These are phyloP conservation scores for Listrodromus nycthemerus DNA, from an alignment of 2,888 invertebrate genomes.

Conservation along the genomic window DNA sequence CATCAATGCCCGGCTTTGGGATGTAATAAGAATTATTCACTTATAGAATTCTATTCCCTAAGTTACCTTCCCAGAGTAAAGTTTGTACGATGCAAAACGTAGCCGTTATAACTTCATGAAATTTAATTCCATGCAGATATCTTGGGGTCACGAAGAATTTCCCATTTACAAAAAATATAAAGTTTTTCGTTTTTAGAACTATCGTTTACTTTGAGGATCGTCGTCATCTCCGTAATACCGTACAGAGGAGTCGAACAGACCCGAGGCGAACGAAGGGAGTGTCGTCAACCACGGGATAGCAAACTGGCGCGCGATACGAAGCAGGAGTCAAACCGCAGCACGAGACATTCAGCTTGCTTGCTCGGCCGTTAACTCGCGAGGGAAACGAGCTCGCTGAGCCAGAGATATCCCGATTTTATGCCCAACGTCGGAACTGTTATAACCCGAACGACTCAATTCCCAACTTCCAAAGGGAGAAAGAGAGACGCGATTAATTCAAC, in stretches of 20 bases:
- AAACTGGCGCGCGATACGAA: constrained; percentile 22
- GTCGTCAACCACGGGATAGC: not conserved
- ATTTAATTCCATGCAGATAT: too few relatives aligned
- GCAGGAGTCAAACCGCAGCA: constrained; percentile 58
- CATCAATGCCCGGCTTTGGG: too few relatives aligned
- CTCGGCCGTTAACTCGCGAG: constrained; percentile 28
- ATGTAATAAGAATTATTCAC: too few relatives aligned
- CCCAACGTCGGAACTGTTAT: constrained; percentile 69
- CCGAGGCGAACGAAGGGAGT: constrained; percentile 11
- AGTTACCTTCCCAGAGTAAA: too few relatives aligned
- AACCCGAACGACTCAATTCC: constrained; percentile 72
- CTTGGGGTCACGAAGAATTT: not conserved
- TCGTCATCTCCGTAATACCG: constrained; percentile 17
- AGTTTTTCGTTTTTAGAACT: not conserved
- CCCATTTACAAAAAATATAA: not conserved
- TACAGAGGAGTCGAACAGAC: constrained; percentile 16
- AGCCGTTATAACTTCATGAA: too few relatives aligned
- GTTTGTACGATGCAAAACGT: too few relatives aligned
- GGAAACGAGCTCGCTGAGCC: constrained; percentile 30
- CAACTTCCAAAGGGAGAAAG: constrained; percentile 57
- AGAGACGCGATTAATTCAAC: constrained; percentile 71
- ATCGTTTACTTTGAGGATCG: constrained; percentile 15
- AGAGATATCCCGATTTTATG: constrained; percentile 74
- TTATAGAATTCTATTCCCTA: too few relatives aligned
- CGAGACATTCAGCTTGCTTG: constrained; percentile 52